These are phyloP conservation scores for Lamellibrachia satsuma DNA, from an alignment of 2,888 invertebrate species.

Conservation along the genomic window DNA sequence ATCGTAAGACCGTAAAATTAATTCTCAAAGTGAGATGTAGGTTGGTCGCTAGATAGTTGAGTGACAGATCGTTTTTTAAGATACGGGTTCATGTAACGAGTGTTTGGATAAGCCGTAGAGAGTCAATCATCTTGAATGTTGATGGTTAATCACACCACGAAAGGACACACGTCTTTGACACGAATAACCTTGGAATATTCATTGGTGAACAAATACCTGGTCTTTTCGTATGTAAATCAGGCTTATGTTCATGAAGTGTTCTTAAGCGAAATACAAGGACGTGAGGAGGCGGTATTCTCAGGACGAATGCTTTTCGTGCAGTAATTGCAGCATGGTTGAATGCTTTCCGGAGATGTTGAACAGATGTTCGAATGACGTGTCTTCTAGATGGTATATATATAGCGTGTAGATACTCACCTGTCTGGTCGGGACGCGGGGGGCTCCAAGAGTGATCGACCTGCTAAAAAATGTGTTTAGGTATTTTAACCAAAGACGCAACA, in stretches of 20 bases:
- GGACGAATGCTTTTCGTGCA: neutral
- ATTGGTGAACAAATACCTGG: neutral
- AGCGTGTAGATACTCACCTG: too few relatives aligned
- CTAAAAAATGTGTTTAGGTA: too few relatives aligned
- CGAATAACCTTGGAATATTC: neutral
- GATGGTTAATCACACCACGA: neutral
- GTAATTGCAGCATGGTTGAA: neutral
- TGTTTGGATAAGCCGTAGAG: neutral
- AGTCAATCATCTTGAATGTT: neutral
- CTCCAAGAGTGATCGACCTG: too few relatives aligned
- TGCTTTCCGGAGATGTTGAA: neutral
- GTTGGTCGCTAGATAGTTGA: neutral
- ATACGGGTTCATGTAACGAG: neutral
- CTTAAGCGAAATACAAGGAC: neutral
- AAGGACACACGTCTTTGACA: neutral
- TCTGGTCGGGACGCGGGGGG: too few relatives aligned
- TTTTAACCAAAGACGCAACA: too few relatives aligned
- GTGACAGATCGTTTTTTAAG: neutral
- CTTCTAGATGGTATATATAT: neutral
- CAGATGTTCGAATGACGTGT: neutral
- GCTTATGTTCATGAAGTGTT: neutral
- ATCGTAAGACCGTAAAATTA: neutral
- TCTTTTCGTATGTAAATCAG: neutral
- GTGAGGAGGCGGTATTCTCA: too few relatives aligned
- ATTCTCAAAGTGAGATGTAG: neutral